These are phyloP conservation scores for Chaetodon trifasciatus DNA, from an alignment of 2,797 vertebrate species.

Conservation along the genomic window DNA sequence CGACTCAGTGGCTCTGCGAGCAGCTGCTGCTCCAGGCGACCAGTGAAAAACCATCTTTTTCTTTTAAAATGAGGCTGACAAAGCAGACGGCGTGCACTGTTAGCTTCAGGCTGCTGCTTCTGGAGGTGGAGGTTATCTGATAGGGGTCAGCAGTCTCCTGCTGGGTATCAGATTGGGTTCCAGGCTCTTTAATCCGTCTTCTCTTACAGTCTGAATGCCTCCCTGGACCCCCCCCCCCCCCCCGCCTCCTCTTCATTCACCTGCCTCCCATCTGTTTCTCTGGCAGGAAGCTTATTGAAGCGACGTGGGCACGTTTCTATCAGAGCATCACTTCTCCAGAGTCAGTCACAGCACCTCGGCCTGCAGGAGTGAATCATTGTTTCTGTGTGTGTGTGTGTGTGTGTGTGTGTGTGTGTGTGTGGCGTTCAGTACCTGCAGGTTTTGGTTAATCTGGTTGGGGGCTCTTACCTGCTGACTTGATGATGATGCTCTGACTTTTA, in stretches of 20 bases:
- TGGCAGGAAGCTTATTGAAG: constrained; percentile 2
- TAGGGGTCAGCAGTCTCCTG: constrained; percentile 57
- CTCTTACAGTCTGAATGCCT: not conserved
- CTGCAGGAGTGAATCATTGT: constrained; percentile 6
- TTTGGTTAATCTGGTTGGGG: constrained; percentile 32
- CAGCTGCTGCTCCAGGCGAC: constrained; percentile 39
- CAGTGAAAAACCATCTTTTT: not conserved
- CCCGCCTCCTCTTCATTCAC: constrained; percentile 13
- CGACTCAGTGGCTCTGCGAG: not conserved
- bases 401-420: constrained; percentile 4
- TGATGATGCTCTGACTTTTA: not conserved
- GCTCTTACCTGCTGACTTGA: not conserved
- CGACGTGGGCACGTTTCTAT: not conserved
- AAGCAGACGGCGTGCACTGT: not conserved
- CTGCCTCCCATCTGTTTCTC: constrained; percentile 53
- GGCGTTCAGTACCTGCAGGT: constrained; percentile 58
- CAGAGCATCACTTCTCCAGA: constrained; percentile 1
- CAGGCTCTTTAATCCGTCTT: constrained; percentile 50
- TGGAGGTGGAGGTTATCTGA: constrained; percentile 60
- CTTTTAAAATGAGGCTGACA: not conserved
- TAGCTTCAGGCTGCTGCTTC: constrained; percentile 17
- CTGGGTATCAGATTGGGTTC: constrained; percentile 59
- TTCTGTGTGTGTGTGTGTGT: not conserved
- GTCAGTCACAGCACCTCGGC: not conserved
- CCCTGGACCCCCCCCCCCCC: not conserved